Base-by-base conservation (phyloP, 2,888 invertebrate genomes). In the Dugesia japonica region DNA sequence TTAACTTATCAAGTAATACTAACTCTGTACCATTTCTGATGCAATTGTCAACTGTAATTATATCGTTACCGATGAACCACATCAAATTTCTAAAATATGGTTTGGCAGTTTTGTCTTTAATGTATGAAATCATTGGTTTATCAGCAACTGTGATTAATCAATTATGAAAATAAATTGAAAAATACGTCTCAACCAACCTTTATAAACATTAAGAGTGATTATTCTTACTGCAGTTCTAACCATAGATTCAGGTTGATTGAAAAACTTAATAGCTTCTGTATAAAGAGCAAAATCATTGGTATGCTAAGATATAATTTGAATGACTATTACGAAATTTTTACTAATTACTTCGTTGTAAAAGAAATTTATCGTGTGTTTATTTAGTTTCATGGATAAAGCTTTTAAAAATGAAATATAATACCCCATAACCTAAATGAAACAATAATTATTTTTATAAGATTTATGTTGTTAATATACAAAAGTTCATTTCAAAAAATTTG, bases 321-420 rank as follows among this genome's bases (percentile, higher is more conserved):
- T n/a, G n/a, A n/a, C n/a, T 73, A 77, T 77, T 9, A 9, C 27
- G 26, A 78, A 79, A 72, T 42, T 26, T 15, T 72, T 26, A 1
- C 71, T 42, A 73, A 33, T 80, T 80, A 85, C 93, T 89, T 98
- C 97, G 87, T 97, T 98, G 85, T 95, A 98, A 86, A 98, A 99
- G 86, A 99, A 99, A 85, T 99, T 97, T 83, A 99, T 94, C 0
- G 98, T 99, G 83, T 97, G 94, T 79, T 91, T 89, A 86, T 98
- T 98, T 75, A 99, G 87, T 86, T 98, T 98, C 77, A 99, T 87
- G 81, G 97, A 98, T 76, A 99, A 87, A 0, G 97, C 98, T 86
- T 99, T 99, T 80, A 99, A 86, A 85, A 99, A 99, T 74, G 97
- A 94, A 83, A 99, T 98, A 85, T 98, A 99, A 85, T 99, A 99